Conservation (phyloP, 2,113 vertebrate species). For the Merops nubicus region DNA sequence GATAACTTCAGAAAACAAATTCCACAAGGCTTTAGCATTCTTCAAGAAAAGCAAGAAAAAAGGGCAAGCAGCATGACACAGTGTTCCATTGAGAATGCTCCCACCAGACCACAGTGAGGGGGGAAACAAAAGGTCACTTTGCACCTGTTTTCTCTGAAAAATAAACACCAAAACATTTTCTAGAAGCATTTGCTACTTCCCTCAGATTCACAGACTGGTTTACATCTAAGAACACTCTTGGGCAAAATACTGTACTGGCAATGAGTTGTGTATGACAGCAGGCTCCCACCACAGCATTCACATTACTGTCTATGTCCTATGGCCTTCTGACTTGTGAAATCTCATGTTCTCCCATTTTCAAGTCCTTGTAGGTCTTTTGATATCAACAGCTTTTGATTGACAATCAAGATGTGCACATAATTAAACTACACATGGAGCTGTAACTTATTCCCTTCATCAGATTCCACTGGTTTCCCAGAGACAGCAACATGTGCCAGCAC, state of each 20-base stretch:
- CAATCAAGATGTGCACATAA: background rate
- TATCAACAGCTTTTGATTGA: background rate
- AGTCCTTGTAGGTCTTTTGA: fast-evolving
- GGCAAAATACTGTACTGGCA: background rate
- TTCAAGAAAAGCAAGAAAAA: background rate
- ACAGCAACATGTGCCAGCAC: background rate
- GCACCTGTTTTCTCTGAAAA: conserved; percentile 1
- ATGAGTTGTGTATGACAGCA: fast-evolving
- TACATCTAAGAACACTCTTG: background rate
- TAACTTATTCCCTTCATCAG: background rate
- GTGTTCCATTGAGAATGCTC: background rate
- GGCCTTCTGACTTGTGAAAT: background rate
- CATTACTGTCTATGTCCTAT: fast-evolving
- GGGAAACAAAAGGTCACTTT: background rate
- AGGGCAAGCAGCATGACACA: background rate
- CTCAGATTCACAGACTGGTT: background rate
- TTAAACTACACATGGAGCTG: background rate
- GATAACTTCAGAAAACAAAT: background rate
- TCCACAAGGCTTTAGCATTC: background rate
- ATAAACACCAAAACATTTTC: background rate
- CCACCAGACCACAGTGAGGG: background rate
- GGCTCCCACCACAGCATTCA: background rate
- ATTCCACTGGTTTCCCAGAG: background rate
- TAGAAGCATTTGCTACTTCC: background rate
- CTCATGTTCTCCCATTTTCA: background rate